Conservation (phyloP, 2,113 vertebrate genomes). For the Microtus ochrogaster region DNA sequence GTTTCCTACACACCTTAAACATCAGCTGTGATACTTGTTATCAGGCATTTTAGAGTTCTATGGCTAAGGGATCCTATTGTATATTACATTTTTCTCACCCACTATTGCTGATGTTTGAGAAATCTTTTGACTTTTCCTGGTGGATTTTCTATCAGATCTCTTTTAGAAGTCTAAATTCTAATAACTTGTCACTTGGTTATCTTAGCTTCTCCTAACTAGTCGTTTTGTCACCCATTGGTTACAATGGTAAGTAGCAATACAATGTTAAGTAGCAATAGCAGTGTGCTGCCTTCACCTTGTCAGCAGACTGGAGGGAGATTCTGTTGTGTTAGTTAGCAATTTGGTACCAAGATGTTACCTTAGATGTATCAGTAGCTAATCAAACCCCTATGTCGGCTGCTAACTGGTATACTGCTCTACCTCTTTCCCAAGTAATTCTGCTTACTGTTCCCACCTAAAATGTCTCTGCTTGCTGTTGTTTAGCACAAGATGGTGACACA, state of each 20-base stretch:
- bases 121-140: slow-evolving; percentile 41
- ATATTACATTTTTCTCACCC: slow-evolving; percentile 31
- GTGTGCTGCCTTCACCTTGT: not conserved
- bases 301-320: not conserved
- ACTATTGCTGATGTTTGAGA: slow-evolving; percentile 18
- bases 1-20: not conserved
- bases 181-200: slow-evolving; percentile 3
- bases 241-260: too few species aligned
- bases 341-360: not conserved
- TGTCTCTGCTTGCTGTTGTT: not conserved
- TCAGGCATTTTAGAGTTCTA: not conserved
- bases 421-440: not conserved
- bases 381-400: not conserved
- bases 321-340: not conserved
- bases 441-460: not conserved
- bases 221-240: not conserved
- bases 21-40: not conserved
- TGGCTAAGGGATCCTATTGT: not conserved
- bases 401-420: not conserved
- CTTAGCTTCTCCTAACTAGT: not conserved
- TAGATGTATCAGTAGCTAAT: not conserved
- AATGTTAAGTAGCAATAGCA: too few species aligned
- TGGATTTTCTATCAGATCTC: not conserved
- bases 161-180: slow-evolving; percentile 32
- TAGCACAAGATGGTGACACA: not conserved